Evolutionary conservation across 2,797 vertebrate species (phyloP), one percentile per base, ranked within the genome.

Genomic region (Manis pentadactyla): DNA sequence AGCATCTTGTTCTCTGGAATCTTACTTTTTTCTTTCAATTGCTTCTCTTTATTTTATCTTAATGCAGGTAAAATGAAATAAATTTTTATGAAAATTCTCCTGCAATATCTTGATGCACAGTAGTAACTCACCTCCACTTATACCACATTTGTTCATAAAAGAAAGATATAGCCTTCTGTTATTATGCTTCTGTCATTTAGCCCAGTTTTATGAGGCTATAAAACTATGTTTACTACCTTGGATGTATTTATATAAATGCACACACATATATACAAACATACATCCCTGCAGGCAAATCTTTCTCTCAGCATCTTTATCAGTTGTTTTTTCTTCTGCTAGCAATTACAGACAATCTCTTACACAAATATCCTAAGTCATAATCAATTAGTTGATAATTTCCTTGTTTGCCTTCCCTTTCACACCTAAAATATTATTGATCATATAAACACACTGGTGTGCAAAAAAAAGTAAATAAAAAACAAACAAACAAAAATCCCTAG

Each of bases 341-440:
- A 86, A 82, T 66, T 90, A 27, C 25, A 89, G 29, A 73, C 0
- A 53, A 81, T 2, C 10, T 55, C 11, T 61, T 84, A 9, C 1
- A 83, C n/a, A 95, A 92, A 79, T 42, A 17, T 37, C 37, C 69
- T 93, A 90, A 84, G 34, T 88, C 49, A 90, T 84, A 61, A 92
- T 37, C 27, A 75, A 55, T 92, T 31, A 93, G 57, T 87, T 90
- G 39, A 87, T 42, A 69, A 46, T 88, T 94, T 92, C 75, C 64
- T 79, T 89, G 4, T 74, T 87, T 21, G 11, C 51, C 19, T 93
- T 85, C 23, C 5, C 34, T 63, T 84, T 86, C 46, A 75, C n/a
- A 84, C 93, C 69, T 84, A 55, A 96, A 90, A 87, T 90, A 31
- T 51, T 73, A 27, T 81, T 73, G 69, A 71, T 85, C 11, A 77